These are phyloP conservation scores for Paramuricea clavata DNA, from an alignment of 92 coral and sea anemone species.

Conservation along the genomic window DNA sequence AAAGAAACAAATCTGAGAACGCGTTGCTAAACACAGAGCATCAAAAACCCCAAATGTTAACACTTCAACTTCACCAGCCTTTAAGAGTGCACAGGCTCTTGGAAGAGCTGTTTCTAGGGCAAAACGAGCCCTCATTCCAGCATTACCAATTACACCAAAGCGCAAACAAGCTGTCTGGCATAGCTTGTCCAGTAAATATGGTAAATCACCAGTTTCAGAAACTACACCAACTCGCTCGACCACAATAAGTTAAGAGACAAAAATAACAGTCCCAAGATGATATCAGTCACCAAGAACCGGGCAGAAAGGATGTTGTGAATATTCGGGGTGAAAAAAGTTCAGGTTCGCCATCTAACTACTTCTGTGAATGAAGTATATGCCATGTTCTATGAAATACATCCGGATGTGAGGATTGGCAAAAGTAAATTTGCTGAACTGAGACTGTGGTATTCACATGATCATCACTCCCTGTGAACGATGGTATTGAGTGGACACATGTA, in stretches of 20 bases:
- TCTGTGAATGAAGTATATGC: slow-evolving; percentile 49
- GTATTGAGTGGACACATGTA: no score
- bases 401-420: no score
- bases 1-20: slow-evolving; percentile 34
- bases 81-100: slow-evolving; percentile 38
- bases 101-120: slow-evolving; percentile 15
- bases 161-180: not conserved
- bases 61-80: slow-evolving; percentile 61
- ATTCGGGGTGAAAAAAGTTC: slow-evolving; percentile 50
- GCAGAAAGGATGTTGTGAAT: slow-evolving; percentile 49
- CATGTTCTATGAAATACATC: slow-evolving; percentile 40
- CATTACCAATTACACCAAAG: not conserved
- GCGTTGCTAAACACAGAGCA: slow-evolving; percentile 30
- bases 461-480: no score
- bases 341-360: slow-evolving; percentile 38
- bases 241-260: slow-evolving; percentile 5
- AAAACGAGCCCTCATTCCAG: slow-evolving; percentile 16
- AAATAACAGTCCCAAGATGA: no score
- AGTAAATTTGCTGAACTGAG: slow-evolving; percentile 24
- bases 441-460: no score
- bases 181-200: slow-evolving; percentile 12
- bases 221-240: slow-evolving; percentile 17
- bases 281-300: slow-evolving; percentile 53
- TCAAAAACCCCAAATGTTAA: not conserved
- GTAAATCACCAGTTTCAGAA: slow-evolving; percentile 53